phyloP scores from a whole-genome alignment of 1,140 invertebrate species.

The Agraylea sexmaculata region DNA sequence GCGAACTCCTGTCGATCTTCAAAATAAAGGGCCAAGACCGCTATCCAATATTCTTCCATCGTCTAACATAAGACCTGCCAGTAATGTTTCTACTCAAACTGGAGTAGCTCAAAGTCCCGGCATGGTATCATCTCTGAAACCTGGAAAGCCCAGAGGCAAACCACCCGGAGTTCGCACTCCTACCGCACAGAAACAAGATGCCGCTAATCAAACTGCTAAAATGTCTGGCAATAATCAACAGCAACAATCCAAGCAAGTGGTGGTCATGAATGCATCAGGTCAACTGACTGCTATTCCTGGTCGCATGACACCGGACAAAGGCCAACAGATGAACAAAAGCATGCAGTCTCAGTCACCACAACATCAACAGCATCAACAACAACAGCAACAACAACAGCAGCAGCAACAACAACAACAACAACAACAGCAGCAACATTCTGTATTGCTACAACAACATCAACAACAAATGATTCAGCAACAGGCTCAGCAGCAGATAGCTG shows the following conservation, averaged over 20 bases:
- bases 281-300: slow-evolving; percentile 40
- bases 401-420: slow-evolving; percentile 29
- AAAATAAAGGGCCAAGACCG: slow-evolving; percentile 42
- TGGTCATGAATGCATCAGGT: slow-evolving; percentile 43
- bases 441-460: slow-evolving; percentile 21
- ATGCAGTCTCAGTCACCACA: slow-evolving; percentile 28
- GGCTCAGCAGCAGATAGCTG: slow-evolving; percentile 15
- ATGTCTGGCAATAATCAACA: slow-evolving; percentile 28
- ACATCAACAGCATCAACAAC: slow-evolving; percentile 29
- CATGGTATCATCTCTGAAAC: too few species aligned
- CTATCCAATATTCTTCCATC: slow-evolving; percentile 57
- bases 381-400: slow-evolving; percentile 30
- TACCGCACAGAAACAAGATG: slow-evolving; percentile 48
- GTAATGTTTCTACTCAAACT: slow-evolving; percentile 68
- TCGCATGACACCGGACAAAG: slow-evolving; percentile 32
- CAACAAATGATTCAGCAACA: slow-evolving; percentile 14
- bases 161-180: slow-evolving; percentile 43
- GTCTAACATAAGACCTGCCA: slow-evolving; percentile 51
- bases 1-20: slow-evolving; percentile 37
- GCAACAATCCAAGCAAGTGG: slow-evolving; percentile 35
- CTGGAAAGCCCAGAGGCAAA: slow-evolving; percentile 38
- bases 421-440: slow-evolving; percentile 25
- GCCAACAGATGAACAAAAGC: slow-evolving; percentile 19
- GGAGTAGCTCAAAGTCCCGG: slow-evolving; percentile 47
- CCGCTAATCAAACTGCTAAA: slow-evolving; percentile 56